phyloP scores from a whole-genome alignment of 2,797 vertebrate genomes.

The Syngnathus rostellatus region DNA sequence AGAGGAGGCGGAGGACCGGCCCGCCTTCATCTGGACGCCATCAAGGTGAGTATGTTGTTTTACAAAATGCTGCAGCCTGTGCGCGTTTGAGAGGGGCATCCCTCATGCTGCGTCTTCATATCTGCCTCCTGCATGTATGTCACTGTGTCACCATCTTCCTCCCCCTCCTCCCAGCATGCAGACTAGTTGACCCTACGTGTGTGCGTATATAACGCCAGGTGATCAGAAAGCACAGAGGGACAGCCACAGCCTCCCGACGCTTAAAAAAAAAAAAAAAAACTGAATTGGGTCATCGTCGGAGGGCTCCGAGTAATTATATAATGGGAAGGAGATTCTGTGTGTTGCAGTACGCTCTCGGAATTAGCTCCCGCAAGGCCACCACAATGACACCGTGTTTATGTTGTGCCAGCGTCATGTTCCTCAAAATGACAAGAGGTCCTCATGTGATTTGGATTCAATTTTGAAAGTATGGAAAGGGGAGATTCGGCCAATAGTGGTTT shows the following conservation, averaged over 20 bases:
- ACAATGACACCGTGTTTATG: slow-evolving; percentile 14
- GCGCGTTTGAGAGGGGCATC: slow-evolving; percentile 16
- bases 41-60: slow-evolving; percentile 61
- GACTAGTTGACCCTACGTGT: slow-evolving; percentile 47
- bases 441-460: neutral
- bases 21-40: slow-evolving; percentile 57
- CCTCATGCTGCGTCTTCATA: slow-evolving; percentile 22
- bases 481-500: neutral
- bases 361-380: slow-evolving; percentile 33
- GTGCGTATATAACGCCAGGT: slow-evolving; percentile 33
- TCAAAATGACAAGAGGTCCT: neutral
- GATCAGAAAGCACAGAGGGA: slow-evolving; percentile 25
- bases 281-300: slow-evolving; percentile 46
- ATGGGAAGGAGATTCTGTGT: slow-evolving; percentile 33
- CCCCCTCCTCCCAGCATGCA: slow-evolving; percentile 1
- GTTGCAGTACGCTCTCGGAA: slow-evolving; percentile 46
- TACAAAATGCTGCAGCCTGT: slow-evolving; percentile 31
- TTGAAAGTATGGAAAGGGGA: neutral
- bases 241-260: slow-evolving; percentile 36
- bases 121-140: slow-evolving; percentile 49
- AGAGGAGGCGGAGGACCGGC: slow-evolving; percentile 36
- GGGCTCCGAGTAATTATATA: slow-evolving; percentile 56
- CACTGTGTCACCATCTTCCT: slow-evolving; percentile 49
- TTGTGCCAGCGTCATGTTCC: slow-evolving; percentile 1
- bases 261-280: neutral